Base-by-base conservation (phyloP, 2,113 vertebrate genomes). In the Leptobrachium leishanense region DNA sequence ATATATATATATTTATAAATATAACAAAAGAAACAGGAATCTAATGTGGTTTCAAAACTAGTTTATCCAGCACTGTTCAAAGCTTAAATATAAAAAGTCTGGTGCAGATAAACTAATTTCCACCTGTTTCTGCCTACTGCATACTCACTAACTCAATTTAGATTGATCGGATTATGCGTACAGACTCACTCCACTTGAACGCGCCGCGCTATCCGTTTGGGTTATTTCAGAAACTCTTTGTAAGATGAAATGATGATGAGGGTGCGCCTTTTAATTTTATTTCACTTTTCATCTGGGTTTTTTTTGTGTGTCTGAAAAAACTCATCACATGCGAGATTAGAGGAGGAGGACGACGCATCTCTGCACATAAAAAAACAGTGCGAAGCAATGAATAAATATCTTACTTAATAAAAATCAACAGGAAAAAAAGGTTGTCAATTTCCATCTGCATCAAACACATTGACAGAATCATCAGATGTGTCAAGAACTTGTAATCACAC, bases 21-120 rank as follows among this genome's bases (percentile, higher is more conserved):
- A 43, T 5, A 20, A 40, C 67, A 72, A 74, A 72, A 83, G 90
- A 87, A 83, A 88, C 86, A 87, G 75, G 85, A 89, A 89, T 88
- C 85, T 88, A 90, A 92, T 93, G 79, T 82, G 59, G 1, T 86
- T 88, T 87, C 84, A 91, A 91, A 92, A 86, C 20, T 76, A 91
- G 89, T 90, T 93, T 91, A 90, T 90, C 84, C 85, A 88, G 87
- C 83, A 86, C 85, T 85, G 84, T 84, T 91, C 86, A 85, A 80
- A 90, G 84, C 82, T 88, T 90, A 89, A 31, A 31, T 53, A 90
- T 84, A 90, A 90, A 86, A 82, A 91, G 85, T 79, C 88, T 87
- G 76, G 84, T 76, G 81, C 82, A 89, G 86, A 91, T 93, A 94
- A 93, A 91, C 87, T 85, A 89, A 92, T 93, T 93, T 92, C 88